Evolutionary conservation across 2,888 invertebrate species (phyloP).

Genomic region (Anticlea derivata): DNA sequence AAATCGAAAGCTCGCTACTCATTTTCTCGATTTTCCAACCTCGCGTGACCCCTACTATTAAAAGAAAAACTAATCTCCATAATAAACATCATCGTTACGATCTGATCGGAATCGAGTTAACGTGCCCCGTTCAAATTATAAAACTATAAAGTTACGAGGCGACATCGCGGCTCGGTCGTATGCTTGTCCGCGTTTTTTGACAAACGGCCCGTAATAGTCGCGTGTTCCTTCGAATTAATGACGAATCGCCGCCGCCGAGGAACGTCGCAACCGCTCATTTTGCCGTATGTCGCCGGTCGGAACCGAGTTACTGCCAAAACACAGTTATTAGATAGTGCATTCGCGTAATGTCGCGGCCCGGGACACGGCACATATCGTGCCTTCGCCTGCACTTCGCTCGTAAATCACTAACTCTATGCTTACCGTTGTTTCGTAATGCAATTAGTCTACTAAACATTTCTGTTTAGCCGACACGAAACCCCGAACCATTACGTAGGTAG

Average conservation of each 20-base stretch:
- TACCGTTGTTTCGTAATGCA: conserved; percentile 55
- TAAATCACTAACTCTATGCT: conserved; percentile 64
- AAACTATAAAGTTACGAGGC: conserved; percentile 76
- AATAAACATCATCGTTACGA: conserved; percentile 59
- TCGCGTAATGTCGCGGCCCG: conserved; percentile 63
- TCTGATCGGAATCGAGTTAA: conserved; percentile 79
- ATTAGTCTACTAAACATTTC: conserved; percentile 65
- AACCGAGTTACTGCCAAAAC: conserved; percentile 66
- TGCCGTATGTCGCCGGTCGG: conserved; percentile 54
- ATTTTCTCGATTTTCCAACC: conserved; percentile 48
- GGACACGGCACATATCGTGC: conserved; percentile 77
- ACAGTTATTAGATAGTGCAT: conserved; percentile 80
- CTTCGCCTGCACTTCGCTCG: conserved; percentile 57
- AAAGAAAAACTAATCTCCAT: conserved; percentile 81
- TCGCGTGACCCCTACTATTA: conserved; percentile 78
- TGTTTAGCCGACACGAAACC: conserved; percentile 49
- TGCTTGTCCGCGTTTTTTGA: conserved; percentile 73
- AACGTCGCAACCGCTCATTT: conserved; percentile 79
- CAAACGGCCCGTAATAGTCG: conserved; percentile 75
- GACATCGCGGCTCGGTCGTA: conserved; percentile 63
- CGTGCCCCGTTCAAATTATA: conserved; percentile 77
- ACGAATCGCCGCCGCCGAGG: conserved; percentile 64
- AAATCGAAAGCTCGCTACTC: conserved; percentile 63
- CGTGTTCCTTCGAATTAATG: conserved; percentile 79
- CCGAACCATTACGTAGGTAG: conserved; percentile 33